phyloP scores from a whole-genome alignment of 2,113 vertebrate species.

The human region DNA sequence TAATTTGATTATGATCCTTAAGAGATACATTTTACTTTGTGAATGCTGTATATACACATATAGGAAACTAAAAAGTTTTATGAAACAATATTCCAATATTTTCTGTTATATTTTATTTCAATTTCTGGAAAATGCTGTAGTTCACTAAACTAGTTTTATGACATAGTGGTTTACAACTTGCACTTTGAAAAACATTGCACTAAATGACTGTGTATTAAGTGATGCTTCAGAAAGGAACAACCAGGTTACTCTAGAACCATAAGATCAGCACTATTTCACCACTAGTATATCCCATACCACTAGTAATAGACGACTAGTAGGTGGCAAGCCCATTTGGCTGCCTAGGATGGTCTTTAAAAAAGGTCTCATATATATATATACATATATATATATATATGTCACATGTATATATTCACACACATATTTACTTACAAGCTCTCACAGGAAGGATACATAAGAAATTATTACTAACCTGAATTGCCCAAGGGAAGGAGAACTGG shows the following conservation, averaged over 20 bases:
- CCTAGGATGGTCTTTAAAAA: background rate
- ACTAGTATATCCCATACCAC: background rate
- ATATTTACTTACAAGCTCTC: background rate
- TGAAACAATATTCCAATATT: background rate
- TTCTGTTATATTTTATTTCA: constrained; percentile 40
- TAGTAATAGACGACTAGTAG: background rate
- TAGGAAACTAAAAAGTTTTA: constrained; percentile 9
- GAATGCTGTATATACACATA: background rate
- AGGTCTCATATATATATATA: background rate
- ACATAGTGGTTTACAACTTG: background rate
- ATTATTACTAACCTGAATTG: background rate
- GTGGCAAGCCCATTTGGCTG: background rate
- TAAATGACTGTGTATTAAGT: background rate
- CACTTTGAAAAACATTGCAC: constrained; percentile 2
- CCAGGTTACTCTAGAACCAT: background rate
- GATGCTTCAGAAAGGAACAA: constrained; percentile 41
- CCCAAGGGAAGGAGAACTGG: background rate
- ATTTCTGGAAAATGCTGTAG: constrained; percentile 32
- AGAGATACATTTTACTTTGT: constrained; percentile 10
- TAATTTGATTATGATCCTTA: background rate
- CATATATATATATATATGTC: too few relatives aligned
- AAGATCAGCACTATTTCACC: background rate
- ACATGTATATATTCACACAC: background rate
- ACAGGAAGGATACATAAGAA: background rate
- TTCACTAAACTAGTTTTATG: constrained; percentile 11